Base-by-base conservation (phyloP, 2,888 invertebrate species). In the Ophion costatus region DNA sequence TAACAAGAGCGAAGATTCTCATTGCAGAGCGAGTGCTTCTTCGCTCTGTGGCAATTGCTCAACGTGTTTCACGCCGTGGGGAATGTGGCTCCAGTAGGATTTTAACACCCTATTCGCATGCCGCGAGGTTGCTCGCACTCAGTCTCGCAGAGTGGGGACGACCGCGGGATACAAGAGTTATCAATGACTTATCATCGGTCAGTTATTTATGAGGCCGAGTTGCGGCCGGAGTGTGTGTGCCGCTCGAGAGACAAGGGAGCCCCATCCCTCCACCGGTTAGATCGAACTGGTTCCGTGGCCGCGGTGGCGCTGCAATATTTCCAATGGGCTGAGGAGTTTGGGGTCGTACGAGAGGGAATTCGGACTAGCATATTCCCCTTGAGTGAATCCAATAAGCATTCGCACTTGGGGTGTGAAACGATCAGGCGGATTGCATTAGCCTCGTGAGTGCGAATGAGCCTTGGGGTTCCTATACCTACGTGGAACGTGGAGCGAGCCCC, bases 361-460 rank as follows among this genome's bases (percentile, higher is more conserved):
- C 61, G 56, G 42, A 69, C 76, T 80, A 77, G 80, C 73, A 70
- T 74, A 82, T 82, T 84, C 74, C 73, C 84, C 76, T 69, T 76
- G 77, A 76, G 73, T 83, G 74, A 83, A 80, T 87, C 83, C 82
- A 86, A 88, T 88, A 87, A 88, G 81, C 81, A 86, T 88, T 87
- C 86, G 85, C 86, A 86, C 88, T 87, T 87, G 84, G 84, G 89
- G 90, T 89, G 90, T 91, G 88, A 90, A 91, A 90, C 88, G 88
- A 89, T 89, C 88, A 85, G 87, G 82, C 89, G 86, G 87, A 88
- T 89, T 89, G 90, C 87, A 90, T 89, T 87, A 88, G 87, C 87
- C 81, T 87, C 84, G 75, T 86, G 81, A 81, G 61, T 67, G 78
- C 76, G 80, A 76, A 69, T 38, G 75, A 83, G 86, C 71, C 80